These are phyloP conservation scores for Anas bernieri DNA, from an alignment of 2,797 vertebrate genomes.

Conservation along the genomic window DNA sequence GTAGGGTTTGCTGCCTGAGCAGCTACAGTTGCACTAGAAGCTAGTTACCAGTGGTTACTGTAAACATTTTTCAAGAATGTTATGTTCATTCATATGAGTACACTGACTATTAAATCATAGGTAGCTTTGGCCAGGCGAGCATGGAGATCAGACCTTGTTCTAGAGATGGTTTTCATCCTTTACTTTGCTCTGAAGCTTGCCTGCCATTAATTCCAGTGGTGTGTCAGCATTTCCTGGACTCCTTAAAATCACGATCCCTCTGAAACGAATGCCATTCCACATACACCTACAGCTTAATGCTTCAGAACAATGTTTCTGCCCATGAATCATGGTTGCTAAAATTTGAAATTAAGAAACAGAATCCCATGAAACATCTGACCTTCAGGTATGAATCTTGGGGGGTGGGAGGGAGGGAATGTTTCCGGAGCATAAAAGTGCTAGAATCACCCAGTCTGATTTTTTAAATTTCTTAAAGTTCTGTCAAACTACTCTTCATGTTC, in stretches of 20 bases:
- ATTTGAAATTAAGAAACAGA: neutral
- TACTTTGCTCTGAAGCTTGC: neutral
- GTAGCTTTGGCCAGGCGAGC: neutral
- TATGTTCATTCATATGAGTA: neutral
- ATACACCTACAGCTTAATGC: neutral
- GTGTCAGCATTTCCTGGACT: neutral
- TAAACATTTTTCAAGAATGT: neutral
- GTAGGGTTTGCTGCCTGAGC: neutral
- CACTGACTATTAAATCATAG: neutral
- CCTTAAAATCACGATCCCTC: neutral
- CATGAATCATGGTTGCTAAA: neutral
- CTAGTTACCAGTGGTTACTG: neutral
- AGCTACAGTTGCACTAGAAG: neutral
- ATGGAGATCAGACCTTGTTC: neutral
- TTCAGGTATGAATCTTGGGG: neutral
- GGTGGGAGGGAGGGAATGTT: neutral
- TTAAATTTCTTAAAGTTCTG: neutral
- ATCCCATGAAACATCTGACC: neutral
- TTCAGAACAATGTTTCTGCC: neutral
- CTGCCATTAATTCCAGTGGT: neutral
- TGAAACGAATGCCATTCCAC: neutral
- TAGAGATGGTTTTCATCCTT: neutral
- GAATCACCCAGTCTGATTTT: neutral
- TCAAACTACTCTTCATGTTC: neutral
- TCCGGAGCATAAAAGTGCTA: neutral